Percentiles rank a stretch among this genome's conserved stretches.
These are phyloP conservation scores for Nibea coibor DNA, from an alignment of 2,113 vertebrate species.

Conservation along the genomic window DNA sequence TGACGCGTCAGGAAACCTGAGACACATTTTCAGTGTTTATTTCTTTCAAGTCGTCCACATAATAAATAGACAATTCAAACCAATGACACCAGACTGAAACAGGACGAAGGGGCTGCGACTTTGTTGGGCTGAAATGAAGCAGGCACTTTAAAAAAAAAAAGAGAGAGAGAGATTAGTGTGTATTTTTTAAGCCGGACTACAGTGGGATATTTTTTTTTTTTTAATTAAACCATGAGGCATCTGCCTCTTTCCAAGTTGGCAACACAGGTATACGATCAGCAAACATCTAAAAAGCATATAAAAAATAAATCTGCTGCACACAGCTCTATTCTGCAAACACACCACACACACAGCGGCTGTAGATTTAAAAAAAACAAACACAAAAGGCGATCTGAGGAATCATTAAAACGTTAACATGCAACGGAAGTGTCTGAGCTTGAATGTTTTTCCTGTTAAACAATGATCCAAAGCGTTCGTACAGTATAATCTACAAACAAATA, in stretches of 20 bases:
- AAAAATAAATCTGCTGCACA: constrained; percentile 58
- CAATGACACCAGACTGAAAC: constrained; percentile 70
- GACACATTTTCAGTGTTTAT: constrained; percentile 80
- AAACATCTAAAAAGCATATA: constrained; percentile 60
- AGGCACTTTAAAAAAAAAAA: constrained; percentile 64
- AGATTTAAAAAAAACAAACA: constrained; percentile 12
- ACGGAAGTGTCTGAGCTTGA: constrained; percentile 30
- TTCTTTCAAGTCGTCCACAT: constrained; percentile 79
- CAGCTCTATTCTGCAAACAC: constrained; percentile 44
- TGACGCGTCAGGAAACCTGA: not conserved
- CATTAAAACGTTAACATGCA: constrained; percentile 65
- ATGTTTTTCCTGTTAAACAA: constrained; percentile 7
- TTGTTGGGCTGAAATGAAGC: constrained; percentile 64
- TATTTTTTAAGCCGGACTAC: constrained; percentile 53
- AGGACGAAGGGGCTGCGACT: constrained; percentile 57
- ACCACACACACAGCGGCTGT: constrained; percentile 30
- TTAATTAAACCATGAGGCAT: constrained; percentile 38
- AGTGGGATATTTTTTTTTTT: constrained; percentile 15
- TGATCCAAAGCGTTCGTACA: constrained; percentile 13
- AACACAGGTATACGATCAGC: constrained; percentile 37
- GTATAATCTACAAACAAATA: not conserved
- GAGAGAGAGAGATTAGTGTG: constrained; percentile 45
- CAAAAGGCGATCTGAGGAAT: constrained; percentile 31
- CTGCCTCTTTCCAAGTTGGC: constrained; percentile 51
- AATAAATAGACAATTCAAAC: constrained; percentile 85